Conservation (phyloP, 2,797 vertebrate genomes). For the Neostethus bicornis region DNA sequence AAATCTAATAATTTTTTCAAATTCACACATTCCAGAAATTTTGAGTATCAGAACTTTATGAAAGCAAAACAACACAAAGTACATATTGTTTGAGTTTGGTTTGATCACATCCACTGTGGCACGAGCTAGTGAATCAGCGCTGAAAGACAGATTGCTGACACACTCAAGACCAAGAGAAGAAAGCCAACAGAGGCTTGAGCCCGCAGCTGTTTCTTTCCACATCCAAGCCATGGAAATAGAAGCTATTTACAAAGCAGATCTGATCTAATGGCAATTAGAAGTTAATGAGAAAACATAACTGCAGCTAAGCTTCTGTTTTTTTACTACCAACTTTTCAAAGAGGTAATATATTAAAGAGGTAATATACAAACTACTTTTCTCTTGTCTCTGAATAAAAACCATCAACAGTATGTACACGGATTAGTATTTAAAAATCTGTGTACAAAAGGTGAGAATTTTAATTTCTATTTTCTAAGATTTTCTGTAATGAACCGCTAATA, state of each 20-base stretch:
- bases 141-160: conserved; percentile 64
- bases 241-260: conserved; percentile 68
- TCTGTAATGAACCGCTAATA: no score
- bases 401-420: no score
- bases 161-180: conserved; percentile 47
- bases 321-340: conserved; percentile 25
- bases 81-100: background rate
- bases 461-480: no score
- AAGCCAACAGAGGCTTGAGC: conserved; percentile 66
- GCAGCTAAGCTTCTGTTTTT: conserved; percentile 41
- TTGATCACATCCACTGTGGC: conserved; percentile 15
- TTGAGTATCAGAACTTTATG: conserved; percentile 1
- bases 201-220: conserved; percentile 71
- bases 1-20: background rate
- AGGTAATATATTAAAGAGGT: no score
- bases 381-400: no score
- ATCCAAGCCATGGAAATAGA: conserved; percentile 74
- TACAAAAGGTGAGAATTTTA: no score
- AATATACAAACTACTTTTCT: no score
- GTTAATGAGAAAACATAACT: conserved; percentile 42
- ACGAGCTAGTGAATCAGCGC: conserved; percentile 17
- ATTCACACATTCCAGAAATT: conserved; percentile 6
- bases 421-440: no score
- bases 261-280: conserved; percentile 66
- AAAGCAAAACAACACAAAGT: conserved; percentile 13